Base-by-base conservation (phyloP, 2,113 vertebrate genomes). In the Lasiurus cinereus region DNA sequence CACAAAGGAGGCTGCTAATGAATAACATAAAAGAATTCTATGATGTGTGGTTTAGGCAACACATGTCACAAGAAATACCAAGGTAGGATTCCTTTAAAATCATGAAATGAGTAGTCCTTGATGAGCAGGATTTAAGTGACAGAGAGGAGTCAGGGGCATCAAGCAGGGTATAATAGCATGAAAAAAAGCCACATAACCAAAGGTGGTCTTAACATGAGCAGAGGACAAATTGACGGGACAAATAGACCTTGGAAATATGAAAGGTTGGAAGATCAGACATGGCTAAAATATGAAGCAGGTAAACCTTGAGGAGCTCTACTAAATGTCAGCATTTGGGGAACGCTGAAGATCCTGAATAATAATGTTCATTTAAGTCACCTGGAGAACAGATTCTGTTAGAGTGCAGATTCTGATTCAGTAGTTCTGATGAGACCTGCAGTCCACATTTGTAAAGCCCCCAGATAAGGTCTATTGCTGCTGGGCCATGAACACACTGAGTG, bases 11-110 rank as follows among this genome's bases (percentile, higher is more conserved):
- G 3, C 29, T 33, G 15, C 78, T 46, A 50, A 33, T 21, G 14
- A 80, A 18, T 39, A 59, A 88, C 16, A 39, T 22, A 48, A 83
- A 84, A 4, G 39, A 46, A 67, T 33, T 19, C 10, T 3, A 13
- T 18, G 10, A 29, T 6, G 4, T 52, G 10, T 50, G 14, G 3
- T 46, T 52, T 12, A 46, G n/a, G 27, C 50, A 87, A 36, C 8
- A 50, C 11, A 6, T 27, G 6, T 19, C 11, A 33, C 29, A 84
- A 80, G 54, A 93, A 84, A 54, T 43, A 52, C 3, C 2, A 22
- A 36, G n/a, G 6, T 2, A 73, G 9, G 8, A 48, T 93, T 95
- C 6, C n/a, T 97, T 94, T 76, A 31, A 46, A 74, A 67, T 86
- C 8, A 12, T 36, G 16, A 83, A 48, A 39, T 16, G 21, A 52